phyloP scores from a whole-genome alignment of 2,888 invertebrate genomes.

The Tryphoninae sp. region DNA sequence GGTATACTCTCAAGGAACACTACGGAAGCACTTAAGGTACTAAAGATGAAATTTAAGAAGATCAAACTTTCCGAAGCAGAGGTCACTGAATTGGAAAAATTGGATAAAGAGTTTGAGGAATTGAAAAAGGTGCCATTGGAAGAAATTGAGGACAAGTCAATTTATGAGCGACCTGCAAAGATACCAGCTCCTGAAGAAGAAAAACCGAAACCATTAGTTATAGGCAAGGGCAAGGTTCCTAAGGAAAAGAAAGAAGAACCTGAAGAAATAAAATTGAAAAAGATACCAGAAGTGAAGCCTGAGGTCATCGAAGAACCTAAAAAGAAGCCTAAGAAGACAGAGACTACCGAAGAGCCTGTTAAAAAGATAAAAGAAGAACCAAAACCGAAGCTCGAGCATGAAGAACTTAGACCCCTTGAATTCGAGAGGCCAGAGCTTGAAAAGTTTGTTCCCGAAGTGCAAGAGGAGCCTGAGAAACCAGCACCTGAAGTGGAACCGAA shows the following conservation, averaged over 20 bases:
- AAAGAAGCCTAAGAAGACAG: conserved; percentile 70
- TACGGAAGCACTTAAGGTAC: conserved; percentile 86
- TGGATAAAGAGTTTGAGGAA: conserved; percentile 82
- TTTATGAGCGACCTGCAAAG: conserved; percentile 77
- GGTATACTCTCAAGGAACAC: conserved; percentile 88
- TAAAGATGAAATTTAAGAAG: conserved; percentile 84
- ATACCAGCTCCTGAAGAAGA: conserved; percentile 76
- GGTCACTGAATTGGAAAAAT: conserved; percentile 84
- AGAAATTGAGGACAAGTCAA: conserved; percentile 76
- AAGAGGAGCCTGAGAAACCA: conserved; percentile 76
- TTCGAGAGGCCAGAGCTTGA: conserved; percentile 79
- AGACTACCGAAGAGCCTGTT: conserved; percentile 70
- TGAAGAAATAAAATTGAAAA: conserved; percentile 79
- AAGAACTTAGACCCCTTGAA: conserved; percentile 75
- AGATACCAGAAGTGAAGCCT: conserved; percentile 75
- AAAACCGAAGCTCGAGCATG: conserved; percentile 72
- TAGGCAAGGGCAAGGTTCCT: conserved; percentile 77
- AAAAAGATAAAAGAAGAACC: conserved; percentile 72
- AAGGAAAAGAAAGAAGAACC: conserved; percentile 73
- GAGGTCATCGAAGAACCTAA: conserved; percentile 75
- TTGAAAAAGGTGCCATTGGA: conserved; percentile 79
- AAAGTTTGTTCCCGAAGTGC: conserved; percentile 75
- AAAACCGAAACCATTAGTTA: conserved; percentile 72
- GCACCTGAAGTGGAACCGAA: conserved; percentile 74
- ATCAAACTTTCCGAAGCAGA: conserved; percentile 84